Evolutionary conservation across 2,113 vertebrate genomes (phyloP).

Genomic region (Centropus bengalensis): DNA sequence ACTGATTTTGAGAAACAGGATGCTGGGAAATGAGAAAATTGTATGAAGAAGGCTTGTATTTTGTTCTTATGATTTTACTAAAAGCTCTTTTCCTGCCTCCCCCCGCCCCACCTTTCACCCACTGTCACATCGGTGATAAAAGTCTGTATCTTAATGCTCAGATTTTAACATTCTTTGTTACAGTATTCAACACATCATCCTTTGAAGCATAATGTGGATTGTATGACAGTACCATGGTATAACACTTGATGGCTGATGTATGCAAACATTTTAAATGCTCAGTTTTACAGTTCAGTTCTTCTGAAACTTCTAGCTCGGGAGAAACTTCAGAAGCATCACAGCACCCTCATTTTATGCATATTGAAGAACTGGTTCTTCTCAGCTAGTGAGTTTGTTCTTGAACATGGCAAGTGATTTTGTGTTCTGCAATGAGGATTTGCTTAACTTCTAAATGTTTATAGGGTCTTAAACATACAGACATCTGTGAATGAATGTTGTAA

Average conservation of each 20-base stretch:
- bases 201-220: background rate
- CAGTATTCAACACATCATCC: background rate
- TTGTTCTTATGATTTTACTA: background rate
- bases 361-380: background rate
- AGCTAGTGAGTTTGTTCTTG: background rate
- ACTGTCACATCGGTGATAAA: background rate
- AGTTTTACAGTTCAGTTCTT: background rate
- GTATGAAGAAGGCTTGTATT: background rate
- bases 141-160: background rate
- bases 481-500: background rate
- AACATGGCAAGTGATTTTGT: background rate
- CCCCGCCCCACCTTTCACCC: background rate
- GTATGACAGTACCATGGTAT: background rate
- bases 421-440: background rate
- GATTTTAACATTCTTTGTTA: background rate
- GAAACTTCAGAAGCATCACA: background rate
- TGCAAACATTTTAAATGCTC: background rate
- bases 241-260: background rate
- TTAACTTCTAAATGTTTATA: background rate
- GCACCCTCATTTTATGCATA: background rate
- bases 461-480: background rate
- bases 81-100: background rate
- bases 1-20: background rate
- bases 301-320: background rate
- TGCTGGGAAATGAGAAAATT: background rate